Conservation (phyloP, 2,888 invertebrate species). For the Diabrotica balteata region DNA sequence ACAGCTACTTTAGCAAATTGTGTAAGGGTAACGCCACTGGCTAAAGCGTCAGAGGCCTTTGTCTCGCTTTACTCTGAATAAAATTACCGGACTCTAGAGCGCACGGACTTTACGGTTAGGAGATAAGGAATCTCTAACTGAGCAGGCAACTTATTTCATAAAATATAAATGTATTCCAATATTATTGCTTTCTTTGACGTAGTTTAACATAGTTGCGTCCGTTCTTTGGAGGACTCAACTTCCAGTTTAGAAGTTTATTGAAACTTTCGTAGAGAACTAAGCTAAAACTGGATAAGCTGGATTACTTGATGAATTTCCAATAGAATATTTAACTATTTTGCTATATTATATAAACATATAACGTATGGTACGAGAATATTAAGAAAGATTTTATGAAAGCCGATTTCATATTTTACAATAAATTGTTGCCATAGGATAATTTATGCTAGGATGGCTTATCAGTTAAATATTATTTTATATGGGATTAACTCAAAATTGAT, state of each 20-base stretch:
- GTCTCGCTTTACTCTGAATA: constrained; percentile 47
- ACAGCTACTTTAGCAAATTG: no score
- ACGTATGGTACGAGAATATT: no score
- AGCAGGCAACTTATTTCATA: constrained; percentile 50
- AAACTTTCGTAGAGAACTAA: background rate
- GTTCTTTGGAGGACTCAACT: constrained; percentile 4
- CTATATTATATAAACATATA: background rate
- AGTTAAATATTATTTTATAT: no score
- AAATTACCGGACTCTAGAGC: constrained; percentile 44
- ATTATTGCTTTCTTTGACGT: constrained; percentile 39
- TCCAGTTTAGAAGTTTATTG: background rate
- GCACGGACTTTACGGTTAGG: constrained; percentile 42
- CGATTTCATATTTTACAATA: no score
- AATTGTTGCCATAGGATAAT: no score
- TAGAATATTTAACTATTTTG: background rate
- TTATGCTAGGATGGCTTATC: no score
- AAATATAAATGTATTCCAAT: constrained; percentile 50
- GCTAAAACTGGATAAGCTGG: no score
- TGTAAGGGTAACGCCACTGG: background rate
- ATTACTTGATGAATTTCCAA: no score
- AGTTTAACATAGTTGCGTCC: constrained; percentile 21
- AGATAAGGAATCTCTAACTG: constrained; percentile 44
- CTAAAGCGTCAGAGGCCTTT: constrained; percentile 13
- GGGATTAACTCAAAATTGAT: no score
- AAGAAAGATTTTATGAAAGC: no score